These are phyloP conservation scores for Trissolcus brochymenae DNA, from an alignment of 2,888 invertebrate genomes.

Conservation along the genomic window DNA sequence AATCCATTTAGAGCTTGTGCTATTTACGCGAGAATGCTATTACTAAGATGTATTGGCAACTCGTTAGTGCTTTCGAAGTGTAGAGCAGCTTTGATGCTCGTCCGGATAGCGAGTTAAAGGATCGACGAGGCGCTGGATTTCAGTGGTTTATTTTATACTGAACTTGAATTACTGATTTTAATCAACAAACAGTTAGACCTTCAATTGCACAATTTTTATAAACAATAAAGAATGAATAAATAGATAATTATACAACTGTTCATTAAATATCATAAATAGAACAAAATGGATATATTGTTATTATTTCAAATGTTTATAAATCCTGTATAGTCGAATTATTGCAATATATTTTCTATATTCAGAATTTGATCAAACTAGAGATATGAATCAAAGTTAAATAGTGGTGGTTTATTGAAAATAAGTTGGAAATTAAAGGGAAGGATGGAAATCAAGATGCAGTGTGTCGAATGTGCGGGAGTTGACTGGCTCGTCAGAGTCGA, in stretches of 20 bases:
- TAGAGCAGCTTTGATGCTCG: conserved; percentile 4
- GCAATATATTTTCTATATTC: too few species aligned
- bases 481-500: conserved; percentile 16
- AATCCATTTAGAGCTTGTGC: conserved; percentile 15
- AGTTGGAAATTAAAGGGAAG: conserved; percentile 15
- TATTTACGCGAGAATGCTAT: conserved; percentile 37
- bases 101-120: neutral
- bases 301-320: too few species aligned
- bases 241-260: too few species aligned
- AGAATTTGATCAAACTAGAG: neutral
- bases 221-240: too few species aligned
- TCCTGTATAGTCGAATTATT: too few species aligned
- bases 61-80: conserved; percentile 17
- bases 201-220: too few species aligned
- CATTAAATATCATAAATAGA: too few species aligned
- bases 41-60: conserved; percentile 36
- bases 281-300: too few species aligned
- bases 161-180: too few species aligned
- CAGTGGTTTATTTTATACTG: neutral
- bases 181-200: too few species aligned
- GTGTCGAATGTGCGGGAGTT: conserved; percentile 25
- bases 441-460: neutral
- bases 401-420: conserved; percentile 1
- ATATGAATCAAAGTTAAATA: neutral
- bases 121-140: conserved; percentile 7